Base-by-base conservation (phyloP, 2,888 invertebrate species). In the Andrena hattorfiana region DNA sequence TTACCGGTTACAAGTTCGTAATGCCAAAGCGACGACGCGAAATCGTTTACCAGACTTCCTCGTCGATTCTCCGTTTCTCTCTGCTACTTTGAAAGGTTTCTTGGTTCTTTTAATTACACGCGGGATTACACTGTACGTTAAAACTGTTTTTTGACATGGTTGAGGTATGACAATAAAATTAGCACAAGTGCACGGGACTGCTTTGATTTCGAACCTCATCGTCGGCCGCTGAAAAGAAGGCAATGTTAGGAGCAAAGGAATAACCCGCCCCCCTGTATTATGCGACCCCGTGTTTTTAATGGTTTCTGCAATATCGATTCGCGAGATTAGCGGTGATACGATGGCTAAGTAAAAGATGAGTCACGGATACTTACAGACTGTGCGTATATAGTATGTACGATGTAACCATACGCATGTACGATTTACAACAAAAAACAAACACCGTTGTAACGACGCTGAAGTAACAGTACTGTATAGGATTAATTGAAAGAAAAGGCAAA, bases 101-200 rank as follows among this genome's bases (percentile, higher is more conserved):
- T 64, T 13, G 7, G 23, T 73, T 80, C 48, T 56, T 75, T 49
- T 32, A 48, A 51, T 59, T 49, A 26, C 42, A 51, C 30, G 20
- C 59, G 49, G 35, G 48, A 32, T 48, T 81, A 74, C n/a, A 26
- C 20, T 68, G 82, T 66, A 48, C 70, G 67, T 59, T 42, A 48
- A 66, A 66, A 70, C 3, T 83, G 72, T 77, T 81, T 77, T 81
- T 83, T 70, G 35, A 87, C 64, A 70, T 71, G 77, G 64, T 83
- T 73, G 78, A 87, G 81, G 64, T 79, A 83, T 76, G 88, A 87
- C 87, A 87, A 87, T 87, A 87, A 87, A 87, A 76, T 72, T 87
- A 76, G 78, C 72, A 74, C 75, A 82, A 81, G 73, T 87, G 81
- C 77, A 72, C 42, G 74, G n/a, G 70, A 72, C 54, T 73, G 56